Base-by-base conservation (phyloP, 2,888 invertebrate species). In the Dasypogon diadema region DNA sequence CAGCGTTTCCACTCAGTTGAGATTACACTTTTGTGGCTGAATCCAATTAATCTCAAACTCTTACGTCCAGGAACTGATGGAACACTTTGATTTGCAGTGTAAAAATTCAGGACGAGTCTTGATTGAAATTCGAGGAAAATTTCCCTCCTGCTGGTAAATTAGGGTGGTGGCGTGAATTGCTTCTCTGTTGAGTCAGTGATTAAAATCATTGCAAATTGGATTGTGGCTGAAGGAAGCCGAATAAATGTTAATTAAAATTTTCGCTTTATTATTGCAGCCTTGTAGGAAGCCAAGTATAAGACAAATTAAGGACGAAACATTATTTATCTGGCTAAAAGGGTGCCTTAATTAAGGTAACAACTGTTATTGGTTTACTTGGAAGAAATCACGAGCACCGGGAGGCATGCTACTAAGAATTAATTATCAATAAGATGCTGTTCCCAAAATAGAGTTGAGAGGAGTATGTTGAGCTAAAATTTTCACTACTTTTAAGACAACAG, bases 61-160 rank as follows among this genome's bases (percentile, higher is more conserved):
- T 65, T 65, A 46, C 65, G 14, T 63, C 65, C 65, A 42, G 2
- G 22, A 2, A 4, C 22, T 46, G 48, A 14, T 22, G 65, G 37
- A 26, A 14, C 21, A 65, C 65, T 46, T 46, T 65, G 65, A 65
- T 65, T 65, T 65, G 65, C 37, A 12, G 46, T 24, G 46, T 46
- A 65, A 65, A 65, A 65, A 65, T 65, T 46, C 65, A 46, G 65
- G 46, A 65, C 65, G 24, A 65, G 65, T 65, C 65, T 46, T 65
- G 65, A 65, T 65, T 65, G 65, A 65, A 65, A 65, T 46, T 65
- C 65, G 46, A 65, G 65, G 22, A 65, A 65, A 37, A 24, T 42
- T 42, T 42, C 34, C 46, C 16, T 48, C 24, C 24, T 24, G 26
- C 6, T 8, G 56, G 56, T 14, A 14, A 21, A 65, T 65, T 21